Conservation (phyloP, 2,797 vertebrate genomes). For the Alcedo quadribrachys region DNA sequence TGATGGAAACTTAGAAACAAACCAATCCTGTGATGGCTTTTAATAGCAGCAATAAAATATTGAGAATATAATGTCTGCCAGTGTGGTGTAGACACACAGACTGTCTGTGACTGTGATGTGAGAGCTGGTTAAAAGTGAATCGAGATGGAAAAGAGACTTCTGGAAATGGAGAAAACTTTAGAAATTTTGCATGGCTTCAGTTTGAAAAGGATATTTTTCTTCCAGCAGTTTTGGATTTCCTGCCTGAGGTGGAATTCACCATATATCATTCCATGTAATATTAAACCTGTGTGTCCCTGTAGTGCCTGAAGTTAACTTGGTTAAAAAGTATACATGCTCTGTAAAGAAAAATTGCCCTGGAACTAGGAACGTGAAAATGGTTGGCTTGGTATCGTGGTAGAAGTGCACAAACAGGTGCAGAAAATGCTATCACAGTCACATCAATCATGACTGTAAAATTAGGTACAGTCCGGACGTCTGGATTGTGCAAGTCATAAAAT, state of each 20-base stretch:
- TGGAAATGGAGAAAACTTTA: not conserved
- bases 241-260: not conserved
- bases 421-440: not conserved
- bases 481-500: not conserved
- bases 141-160: not conserved
- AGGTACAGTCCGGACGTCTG: not conserved
- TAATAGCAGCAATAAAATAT: slow-evolving; percentile 59
- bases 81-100: not conserved
- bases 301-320: not conserved
- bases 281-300: not conserved
- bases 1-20: slow-evolving; percentile 32
- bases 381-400: not conserved
- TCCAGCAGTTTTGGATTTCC: not conserved
- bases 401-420: not conserved
- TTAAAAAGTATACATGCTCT: not conserved
- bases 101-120: slow-evolving; percentile 17
- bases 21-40: slow-evolving; percentile 45
- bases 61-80: slow-evolving; percentile 42
- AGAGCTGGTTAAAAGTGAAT: not conserved
- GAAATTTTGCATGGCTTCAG: not conserved
- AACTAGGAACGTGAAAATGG: not conserved
- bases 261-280: not conserved
- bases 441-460: not conserved
- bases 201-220: not conserved
- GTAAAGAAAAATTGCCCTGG: not conserved